Percentiles rank a stretch among this genome's conserved stretches.
Evolutionary conservation across 2,888 invertebrate species (phyloP).

Genomic region (Coecobrya sp.): DNA sequence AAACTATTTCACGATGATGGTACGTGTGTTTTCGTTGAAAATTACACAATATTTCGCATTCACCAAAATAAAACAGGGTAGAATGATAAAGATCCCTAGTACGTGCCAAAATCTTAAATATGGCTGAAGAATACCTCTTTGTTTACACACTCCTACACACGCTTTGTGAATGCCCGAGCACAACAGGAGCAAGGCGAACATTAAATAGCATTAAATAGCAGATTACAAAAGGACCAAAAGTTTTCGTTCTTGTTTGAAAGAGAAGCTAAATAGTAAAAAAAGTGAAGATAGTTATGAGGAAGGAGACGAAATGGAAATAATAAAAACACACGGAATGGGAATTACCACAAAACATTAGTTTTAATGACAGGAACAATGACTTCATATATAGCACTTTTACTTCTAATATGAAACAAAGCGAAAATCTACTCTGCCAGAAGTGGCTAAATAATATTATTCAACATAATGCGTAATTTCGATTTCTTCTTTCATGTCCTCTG

Average conservation of each 20-base stretch:
- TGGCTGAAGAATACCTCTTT: not conserved
- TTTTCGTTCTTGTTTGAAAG: not conserved
- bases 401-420: not conserved
- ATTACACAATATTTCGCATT: conserved; percentile 10
- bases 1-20: not conserved
- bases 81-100: not conserved
- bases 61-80: not conserved
- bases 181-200: not conserved
- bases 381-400: not conserved
- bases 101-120: conserved; percentile 48
- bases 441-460: not conserved
- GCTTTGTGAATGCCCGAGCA: not conserved
- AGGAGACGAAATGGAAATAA: conserved; percentile 41
- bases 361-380: conserved; percentile 73
- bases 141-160: not conserved
- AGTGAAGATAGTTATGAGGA: not conserved
- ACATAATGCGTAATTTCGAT: conserved; percentile 5
- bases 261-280: not conserved
- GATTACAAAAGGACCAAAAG: conserved; percentile 20
- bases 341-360: conserved; percentile 74
- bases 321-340: conserved; percentile 67
- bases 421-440: not conserved
- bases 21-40: not conserved
- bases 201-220: conserved; percentile 9
- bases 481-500: conserved; percentile 12